Percentiles rank a stretch among this genome's conserved stretches.
Evolutionary conservation across 2,113 vertebrate genomes (phyloP).

Genomic region (Macrotis lagotis): DNA sequence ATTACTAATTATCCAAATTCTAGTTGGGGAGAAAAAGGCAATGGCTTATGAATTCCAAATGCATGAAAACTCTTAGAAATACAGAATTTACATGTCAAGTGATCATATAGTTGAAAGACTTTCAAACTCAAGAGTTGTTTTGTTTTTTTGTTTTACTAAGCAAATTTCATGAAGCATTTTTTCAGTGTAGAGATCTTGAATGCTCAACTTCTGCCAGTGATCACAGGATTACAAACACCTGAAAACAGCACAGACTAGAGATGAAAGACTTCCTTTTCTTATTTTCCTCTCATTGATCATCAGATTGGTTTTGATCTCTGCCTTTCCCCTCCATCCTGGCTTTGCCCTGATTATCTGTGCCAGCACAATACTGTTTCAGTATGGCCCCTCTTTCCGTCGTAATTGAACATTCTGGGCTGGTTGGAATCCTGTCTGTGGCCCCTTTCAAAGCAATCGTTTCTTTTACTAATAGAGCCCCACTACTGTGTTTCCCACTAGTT

Average conservation of each 20-base stretch:
- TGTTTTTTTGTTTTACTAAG: slow-evolving; percentile 29
- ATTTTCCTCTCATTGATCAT: slow-evolving; percentile 46
- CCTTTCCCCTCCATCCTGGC: slow-evolving; percentile 17
- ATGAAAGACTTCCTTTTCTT: slow-evolving; percentile 44
- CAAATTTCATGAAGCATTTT: slow-evolving; percentile 29
- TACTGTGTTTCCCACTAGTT: slow-evolving; percentile 55
- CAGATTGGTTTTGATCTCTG: slow-evolving; percentile 46
- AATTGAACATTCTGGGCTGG: slow-evolving; percentile 16
- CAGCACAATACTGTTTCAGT: slow-evolving; percentile 56
- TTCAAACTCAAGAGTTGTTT: not conserved
- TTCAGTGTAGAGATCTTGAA: not conserved
- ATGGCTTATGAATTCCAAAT: slow-evolving; percentile 49
- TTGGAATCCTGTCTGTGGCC: slow-evolving; percentile 43
- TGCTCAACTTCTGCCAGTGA: not conserved
- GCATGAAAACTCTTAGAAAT: slow-evolving; percentile 38
- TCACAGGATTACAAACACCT: not conserved
- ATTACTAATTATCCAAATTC: slow-evolving; percentile 35
- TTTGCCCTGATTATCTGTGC: slow-evolving; percentile 18
- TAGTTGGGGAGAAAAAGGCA: not conserved
- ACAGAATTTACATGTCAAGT: not conserved
- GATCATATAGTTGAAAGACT: slow-evolving; percentile 9
- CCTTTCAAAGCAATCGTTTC: slow-evolving; percentile 61
- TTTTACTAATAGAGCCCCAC: slow-evolving; percentile 34
- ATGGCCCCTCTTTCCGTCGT: slow-evolving; percentile 69
- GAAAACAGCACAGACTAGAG: not conserved